These are phyloP conservation scores for Mus musculus DNA, from an alignment of 2,113 vertebrate species.

Conservation along the genomic window GRCm39 chr3:117373001-117373500, in stretches of 20 bases:
- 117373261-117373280: background rate
- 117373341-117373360: background rate
- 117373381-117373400: background rate
- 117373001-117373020: background rate
- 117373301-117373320: background rate
- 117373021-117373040: background rate
- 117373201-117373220: background rate
- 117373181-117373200: background rate
- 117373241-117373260: background rate
- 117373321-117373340: background rate
- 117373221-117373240: background rate
- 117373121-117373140: background rate
- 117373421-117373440: background rate
- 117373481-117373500: background rate
- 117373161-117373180: background rate
- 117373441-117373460: background rate
- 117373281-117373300: background rate
- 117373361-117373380: background rate
- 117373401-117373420: background rate
- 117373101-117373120: background rate
- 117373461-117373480: background rate
- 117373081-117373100: background rate
- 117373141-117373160: no score
- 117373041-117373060: background rate
- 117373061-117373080: conserved; percentile 23